Base-by-base conservation (phyloP, 2,113 vertebrate genomes). In the Eidolon helvum region DNA sequence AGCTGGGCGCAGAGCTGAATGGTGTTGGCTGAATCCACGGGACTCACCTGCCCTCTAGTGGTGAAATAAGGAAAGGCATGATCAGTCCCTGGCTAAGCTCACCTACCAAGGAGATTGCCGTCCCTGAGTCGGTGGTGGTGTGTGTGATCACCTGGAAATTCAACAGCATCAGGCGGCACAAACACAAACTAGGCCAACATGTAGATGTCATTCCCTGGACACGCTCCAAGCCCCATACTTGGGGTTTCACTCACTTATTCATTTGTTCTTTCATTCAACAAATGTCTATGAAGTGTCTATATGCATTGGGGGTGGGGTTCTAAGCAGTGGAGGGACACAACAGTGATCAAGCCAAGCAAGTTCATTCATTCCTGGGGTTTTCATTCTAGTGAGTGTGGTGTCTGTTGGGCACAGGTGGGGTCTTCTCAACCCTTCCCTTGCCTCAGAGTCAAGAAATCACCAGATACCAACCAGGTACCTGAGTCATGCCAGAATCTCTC, bases 31-130 rank as follows among this genome's bases (percentile, higher is more conserved):
- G 93, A 93, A 86, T 94, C 11, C 21, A 0, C n/a, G 53, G 95
- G 61, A 53, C 40, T 1, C 89, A 45, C n/a, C 97, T 93, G 97
- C 69, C 98, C 98, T 97, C 98, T 98, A 96, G 98, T 98, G 98
- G 98, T 88, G 4, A 66, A 48, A 98, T 33, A 3, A 16, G n/a
- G 84, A 95, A 95, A 82, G 30, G 26, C 14, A 66, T 2, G 4
- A 7, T 11, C 21, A 21, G n/a, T 50, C 66, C 11, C 0, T 0
- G 5, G 2, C 74, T 35, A 1, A 5, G 18, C 53, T 50, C 3
- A 7, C 59, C 11, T 3, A 30, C 5, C 35, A 5, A 35, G 30
- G 26, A 40, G 22, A 3, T 28, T 16, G 53, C 40, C 7, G 19
- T 28, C 61, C 48, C 10, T 2, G 33, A 33, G 48, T 14, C 0